phyloP scores from a whole-genome alignment of 2,888 invertebrate species.

The Sphaeridia pumilis region DNA sequence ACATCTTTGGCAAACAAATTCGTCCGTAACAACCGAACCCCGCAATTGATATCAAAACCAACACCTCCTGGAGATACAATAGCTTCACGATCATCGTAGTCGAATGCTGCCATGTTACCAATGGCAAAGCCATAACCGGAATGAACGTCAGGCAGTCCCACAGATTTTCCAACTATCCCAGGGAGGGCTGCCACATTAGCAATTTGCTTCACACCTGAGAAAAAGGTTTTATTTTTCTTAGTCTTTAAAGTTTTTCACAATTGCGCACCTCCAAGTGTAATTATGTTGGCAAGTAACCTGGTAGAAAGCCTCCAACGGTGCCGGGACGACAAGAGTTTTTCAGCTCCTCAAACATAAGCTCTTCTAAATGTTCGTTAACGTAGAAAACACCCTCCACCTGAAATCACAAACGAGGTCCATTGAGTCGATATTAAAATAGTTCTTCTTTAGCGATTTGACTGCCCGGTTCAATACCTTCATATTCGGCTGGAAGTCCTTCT shows the following conservation, averaged over 20 bases:
- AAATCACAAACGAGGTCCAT: constrained; percentile 7
- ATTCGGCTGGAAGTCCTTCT: constrained; percentile 97
- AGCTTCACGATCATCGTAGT: constrained; percentile 76
- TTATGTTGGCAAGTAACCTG: constrained; percentile 39
- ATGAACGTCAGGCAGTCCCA: constrained; percentile 93
- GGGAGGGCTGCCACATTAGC: constrained; percentile 98
- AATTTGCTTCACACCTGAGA: constrained; percentile 85
- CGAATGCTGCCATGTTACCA: constrained; percentile 99
- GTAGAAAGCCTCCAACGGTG: constrained; percentile 88
- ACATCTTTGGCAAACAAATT: constrained; percentile 91
- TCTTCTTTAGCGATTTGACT: not conserved
- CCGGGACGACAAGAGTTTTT: constrained; percentile 80
- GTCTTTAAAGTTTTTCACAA: not conserved
- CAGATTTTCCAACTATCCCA: constrained; percentile 85
- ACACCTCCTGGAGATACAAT: constrained; percentile 97
- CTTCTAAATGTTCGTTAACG: constrained; percentile 81
- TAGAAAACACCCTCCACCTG: constrained; percentile 94
- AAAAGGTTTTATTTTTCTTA: not conserved
- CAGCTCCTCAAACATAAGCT: constrained; percentile 93
- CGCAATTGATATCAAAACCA: constrained; percentile 98
- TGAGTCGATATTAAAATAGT: not conserved
- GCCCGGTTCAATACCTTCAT: constrained; percentile 66
- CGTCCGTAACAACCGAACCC: constrained; percentile 85
- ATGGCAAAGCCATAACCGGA: constrained; percentile 99
- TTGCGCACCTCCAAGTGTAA: not conserved